Percentiles rank a stretch among this genome's conserved stretches.
Conservation (phyloP, 1,140 invertebrate genomes). For the Brachionus manjavacas region DNA sequence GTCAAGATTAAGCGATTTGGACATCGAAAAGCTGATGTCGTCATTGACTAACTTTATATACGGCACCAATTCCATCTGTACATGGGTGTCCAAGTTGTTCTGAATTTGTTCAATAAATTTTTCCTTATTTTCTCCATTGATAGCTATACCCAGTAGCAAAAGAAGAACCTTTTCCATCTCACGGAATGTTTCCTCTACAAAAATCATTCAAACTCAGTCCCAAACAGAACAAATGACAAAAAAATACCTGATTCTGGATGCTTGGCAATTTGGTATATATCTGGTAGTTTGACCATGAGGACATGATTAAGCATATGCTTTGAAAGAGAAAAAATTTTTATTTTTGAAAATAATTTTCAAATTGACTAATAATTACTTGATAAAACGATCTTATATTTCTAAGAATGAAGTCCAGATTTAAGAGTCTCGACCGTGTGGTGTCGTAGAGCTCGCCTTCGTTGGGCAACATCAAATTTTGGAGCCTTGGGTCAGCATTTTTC, state of each 20-base stretch:
- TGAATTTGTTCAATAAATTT: conserved; percentile 40
- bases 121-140: conserved; percentile 34
- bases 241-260: conserved; percentile 23
- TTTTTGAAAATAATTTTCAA: not conserved
- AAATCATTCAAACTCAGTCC: not conserved
- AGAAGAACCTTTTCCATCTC: conserved; percentile 32
- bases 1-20: not conserved
- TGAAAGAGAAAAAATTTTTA: not conserved
- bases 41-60: conserved; percentile 26
- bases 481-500: conserved; percentile 1
- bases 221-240: not conserved
- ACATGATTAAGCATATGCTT: conserved; percentile 3
- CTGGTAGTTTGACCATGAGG: not conserved
- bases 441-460: conserved; percentile 15
- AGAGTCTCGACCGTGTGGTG: not conserved
- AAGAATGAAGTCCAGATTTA: conserved; percentile 40
- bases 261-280: conserved; percentile 34
- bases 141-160: conserved; percentile 11
- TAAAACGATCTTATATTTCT: conserved; percentile 37
- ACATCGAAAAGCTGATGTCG: conserved; percentile 24
- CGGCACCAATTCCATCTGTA: not conserved
- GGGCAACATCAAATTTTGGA: conserved; percentile 10
- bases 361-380: not conserved
- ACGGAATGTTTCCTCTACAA: not conserved
- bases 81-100: not conserved